Evolutionary conservation across 2,797 vertebrate species (phyloP).

Genomic region (Microctenopoma lineatum): DNA sequence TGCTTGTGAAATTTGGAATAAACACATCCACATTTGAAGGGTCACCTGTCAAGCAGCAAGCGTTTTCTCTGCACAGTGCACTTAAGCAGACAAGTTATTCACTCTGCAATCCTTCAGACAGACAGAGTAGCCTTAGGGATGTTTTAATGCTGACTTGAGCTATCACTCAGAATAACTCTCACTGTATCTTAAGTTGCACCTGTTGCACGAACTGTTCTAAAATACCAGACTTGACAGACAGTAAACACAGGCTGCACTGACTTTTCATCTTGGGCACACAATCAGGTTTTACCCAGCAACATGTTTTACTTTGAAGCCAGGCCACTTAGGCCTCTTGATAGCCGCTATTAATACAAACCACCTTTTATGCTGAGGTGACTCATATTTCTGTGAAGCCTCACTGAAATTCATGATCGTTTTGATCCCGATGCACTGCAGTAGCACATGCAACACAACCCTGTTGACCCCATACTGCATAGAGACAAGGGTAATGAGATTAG

Average conservation of each 20-base stretch:
- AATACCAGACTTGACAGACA: conserved; percentile 61
- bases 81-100: conserved; percentile 48
- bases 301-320: conserved; percentile 24
- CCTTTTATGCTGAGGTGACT: conserved; percentile 50
- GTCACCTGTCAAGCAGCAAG: conserved; percentile 9
- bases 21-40: conserved; percentile 19
- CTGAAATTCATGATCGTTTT: conserved; percentile 48
- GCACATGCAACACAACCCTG: conserved; percentile 56
- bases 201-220: conserved; percentile 57
- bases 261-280: conserved; percentile 39
- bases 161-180: conserved; percentile 56
- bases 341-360: conserved; percentile 62
- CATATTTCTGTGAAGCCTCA: conserved; percentile 51
- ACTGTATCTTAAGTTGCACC: conserved; percentile 62
- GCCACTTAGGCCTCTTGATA: conserved; percentile 33
- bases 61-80: conserved; percentile 14
- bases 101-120: conserved; percentile 42
- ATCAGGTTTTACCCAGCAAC: conserved; percentile 61
- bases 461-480: conserved; percentile 73
- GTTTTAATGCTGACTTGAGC: conserved; percentile 58
- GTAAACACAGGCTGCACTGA: conserved; percentile 46
- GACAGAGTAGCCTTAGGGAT: conserved; percentile 33
- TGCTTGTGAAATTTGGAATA: conserved; percentile 16
- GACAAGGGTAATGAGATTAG: conserved; percentile 82
- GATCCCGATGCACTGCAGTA: conserved; percentile 27